Evolutionary conservation across 1,140 invertebrate species (phyloP).

Genomic region (Drosophila azteca): DNA sequence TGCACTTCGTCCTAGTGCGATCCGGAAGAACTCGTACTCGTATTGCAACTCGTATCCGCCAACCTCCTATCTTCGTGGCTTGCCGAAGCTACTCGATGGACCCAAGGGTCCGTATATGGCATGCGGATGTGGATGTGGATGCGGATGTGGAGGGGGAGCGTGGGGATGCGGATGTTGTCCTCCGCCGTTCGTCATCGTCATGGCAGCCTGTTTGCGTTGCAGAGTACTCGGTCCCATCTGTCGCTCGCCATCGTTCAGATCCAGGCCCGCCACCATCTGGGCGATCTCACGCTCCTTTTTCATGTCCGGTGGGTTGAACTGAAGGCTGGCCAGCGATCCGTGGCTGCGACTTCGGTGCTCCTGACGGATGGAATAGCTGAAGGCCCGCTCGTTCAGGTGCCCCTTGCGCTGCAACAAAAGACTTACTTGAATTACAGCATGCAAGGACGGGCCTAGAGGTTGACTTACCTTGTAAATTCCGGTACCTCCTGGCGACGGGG

Average conservation of each 20-base stretch:
- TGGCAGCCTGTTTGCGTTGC: slow-evolving; percentile 65
- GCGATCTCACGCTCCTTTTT: slow-evolving; percentile 96
- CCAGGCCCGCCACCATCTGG: slow-evolving; percentile 94
- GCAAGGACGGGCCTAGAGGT: not conserved
- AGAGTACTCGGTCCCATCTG: slow-evolving; percentile 63
- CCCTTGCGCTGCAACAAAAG: slow-evolving; percentile 89
- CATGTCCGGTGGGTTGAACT: slow-evolving; percentile 91
- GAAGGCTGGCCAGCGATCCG: slow-evolving; percentile 93
- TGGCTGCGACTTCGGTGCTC: slow-evolving; percentile 95
- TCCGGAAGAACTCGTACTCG: not conserved
- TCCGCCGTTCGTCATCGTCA: slow-evolving; percentile 57
- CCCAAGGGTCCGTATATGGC: slow-evolving; percentile 72
- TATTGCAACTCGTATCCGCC: not conserved
- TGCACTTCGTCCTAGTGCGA: not conserved
- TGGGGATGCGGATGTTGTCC: slow-evolving; percentile 23
- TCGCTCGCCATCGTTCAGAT: slow-evolving; percentile 88
- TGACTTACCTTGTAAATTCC: slow-evolving; percentile 88
- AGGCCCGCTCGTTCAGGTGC: slow-evolving; percentile 95
- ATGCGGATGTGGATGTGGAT: slow-evolving; percentile 37
- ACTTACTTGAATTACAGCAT: not conserved
- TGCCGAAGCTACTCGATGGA: slow-evolving; percentile 74
- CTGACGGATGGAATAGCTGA: slow-evolving; percentile 96
- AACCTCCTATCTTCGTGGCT: slow-evolving; percentile 73
- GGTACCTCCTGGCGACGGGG: slow-evolving; percentile 90
- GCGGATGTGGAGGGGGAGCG: slow-evolving; percentile 5